phyloP scores from a whole-genome alignment of 2,797 vertebrate species.

The Yasuhikotakia modesta region DNA sequence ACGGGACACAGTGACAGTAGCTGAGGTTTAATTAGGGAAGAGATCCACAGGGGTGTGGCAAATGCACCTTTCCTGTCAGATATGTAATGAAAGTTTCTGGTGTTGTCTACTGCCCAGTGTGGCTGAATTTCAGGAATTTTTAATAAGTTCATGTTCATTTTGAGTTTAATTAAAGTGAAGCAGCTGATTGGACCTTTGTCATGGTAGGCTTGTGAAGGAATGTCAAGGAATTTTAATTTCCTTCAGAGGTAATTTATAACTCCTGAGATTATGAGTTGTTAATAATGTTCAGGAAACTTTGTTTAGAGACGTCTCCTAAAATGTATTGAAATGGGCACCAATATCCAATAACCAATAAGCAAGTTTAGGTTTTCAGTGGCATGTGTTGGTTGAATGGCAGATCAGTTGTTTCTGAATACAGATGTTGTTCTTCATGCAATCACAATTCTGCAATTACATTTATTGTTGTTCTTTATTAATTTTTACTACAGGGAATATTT shows the following conservation, averaged over 20 bases:
- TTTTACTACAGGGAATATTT: neutral
- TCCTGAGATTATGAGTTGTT: neutral
- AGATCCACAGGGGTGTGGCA: constrained; percentile 1
- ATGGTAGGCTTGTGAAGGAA: neutral
- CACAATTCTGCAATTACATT: neutral
- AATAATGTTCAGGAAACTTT: neutral
- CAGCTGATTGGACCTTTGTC: neutral
- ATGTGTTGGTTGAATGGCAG: neutral
- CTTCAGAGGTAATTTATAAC: neutral
- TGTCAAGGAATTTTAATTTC: neutral
- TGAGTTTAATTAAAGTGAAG: neutral
- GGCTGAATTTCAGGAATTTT: neutral
- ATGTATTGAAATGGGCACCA: neutral
- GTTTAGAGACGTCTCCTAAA: neutral
- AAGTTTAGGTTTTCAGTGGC: neutral
- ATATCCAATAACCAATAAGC: neutral
- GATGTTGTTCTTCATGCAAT: neutral
- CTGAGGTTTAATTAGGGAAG: constrained; percentile 40
- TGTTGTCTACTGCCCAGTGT: neutral
- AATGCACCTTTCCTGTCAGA: constrained; percentile 19
- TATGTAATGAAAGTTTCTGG: neutral
- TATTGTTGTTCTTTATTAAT: neutral
- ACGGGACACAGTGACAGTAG: constrained; percentile 8
- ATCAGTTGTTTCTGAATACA: no score
- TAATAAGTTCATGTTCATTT: neutral